These are phyloP conservation scores for Araneus ventricosus DNA, from an alignment of 1,140 invertebrate species.

Conservation along the genomic window DNA sequence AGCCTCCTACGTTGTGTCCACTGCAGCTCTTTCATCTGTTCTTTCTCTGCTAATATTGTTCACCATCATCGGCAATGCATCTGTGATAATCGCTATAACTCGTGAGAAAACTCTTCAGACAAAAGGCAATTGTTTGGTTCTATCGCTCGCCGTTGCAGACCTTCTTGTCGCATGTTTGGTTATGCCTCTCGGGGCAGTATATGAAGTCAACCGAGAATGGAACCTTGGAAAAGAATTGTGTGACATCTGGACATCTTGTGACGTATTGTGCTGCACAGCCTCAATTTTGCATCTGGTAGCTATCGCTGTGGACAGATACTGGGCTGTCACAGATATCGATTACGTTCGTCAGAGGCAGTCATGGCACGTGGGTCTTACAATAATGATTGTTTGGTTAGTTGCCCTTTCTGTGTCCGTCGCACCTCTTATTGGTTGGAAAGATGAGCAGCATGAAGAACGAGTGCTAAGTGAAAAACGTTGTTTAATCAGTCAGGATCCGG, in stretches of 20 bases:
- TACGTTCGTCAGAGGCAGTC: slow-evolving; percentile 92
- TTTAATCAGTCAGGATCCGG: slow-evolving; percentile 89
- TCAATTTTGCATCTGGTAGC: slow-evolving; percentile 96
- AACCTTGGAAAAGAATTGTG: slow-evolving; percentile 91
- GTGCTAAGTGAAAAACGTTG: slow-evolving; percentile 90
- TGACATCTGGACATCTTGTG: slow-evolving; percentile 96
- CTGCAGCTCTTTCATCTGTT: slow-evolving; percentile 62
- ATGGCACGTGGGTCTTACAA: slow-evolving; percentile 91
- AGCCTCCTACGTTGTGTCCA: neutral
- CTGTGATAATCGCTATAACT: slow-evolving; percentile 95
- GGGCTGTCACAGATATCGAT: slow-evolving; percentile 96
- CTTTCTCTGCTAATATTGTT: slow-evolving; percentile 74
- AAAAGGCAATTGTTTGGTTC: slow-evolving; percentile 91
- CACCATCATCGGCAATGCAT: slow-evolving; percentile 87
- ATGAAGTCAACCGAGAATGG: slow-evolving; percentile 88
- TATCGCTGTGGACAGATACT: slow-evolving; percentile 96
- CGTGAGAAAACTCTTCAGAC: slow-evolving; percentile 92
- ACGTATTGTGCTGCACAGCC: slow-evolving; percentile 93
- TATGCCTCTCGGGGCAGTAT: slow-evolving; percentile 92
- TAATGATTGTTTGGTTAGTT: slow-evolving; percentile 92
- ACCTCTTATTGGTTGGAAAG: slow-evolving; percentile 86
- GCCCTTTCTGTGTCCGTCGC: slow-evolving; percentile 93
- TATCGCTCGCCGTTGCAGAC: slow-evolving; percentile 92
- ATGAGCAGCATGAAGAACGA: slow-evolving; percentile 79
- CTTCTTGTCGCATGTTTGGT: slow-evolving; percentile 92